phyloP scores from a whole-genome alignment of 2,888 invertebrate genomes.

The Ferrisia virgata region DNA sequence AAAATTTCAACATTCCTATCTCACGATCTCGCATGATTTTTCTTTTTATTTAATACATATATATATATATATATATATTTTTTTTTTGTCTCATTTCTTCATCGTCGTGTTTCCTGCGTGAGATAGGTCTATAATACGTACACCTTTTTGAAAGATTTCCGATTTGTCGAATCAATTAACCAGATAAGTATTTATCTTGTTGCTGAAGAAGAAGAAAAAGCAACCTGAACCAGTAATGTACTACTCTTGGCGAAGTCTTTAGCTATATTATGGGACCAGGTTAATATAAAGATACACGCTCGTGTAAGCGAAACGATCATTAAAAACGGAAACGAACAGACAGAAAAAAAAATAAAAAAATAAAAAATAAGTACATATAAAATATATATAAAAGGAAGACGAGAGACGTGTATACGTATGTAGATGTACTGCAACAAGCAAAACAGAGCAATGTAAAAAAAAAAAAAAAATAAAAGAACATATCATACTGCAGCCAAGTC shows the following conservation, averaged over 20 bases:
- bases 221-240: not conserved
- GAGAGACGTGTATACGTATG: too few relatives aligned
- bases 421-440: too few relatives aligned
- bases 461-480: too few relatives aligned
- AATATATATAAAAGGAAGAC: too few relatives aligned
- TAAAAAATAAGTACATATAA: too few relatives aligned
- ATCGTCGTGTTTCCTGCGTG: not conserved
- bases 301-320: not conserved
- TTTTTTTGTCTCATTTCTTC: too few relatives aligned
- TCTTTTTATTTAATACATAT: too few relatives aligned
- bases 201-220: too few relatives aligned
- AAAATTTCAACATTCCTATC: not conserved
- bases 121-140: too few relatives aligned
- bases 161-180: not conserved
- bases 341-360: too few relatives aligned
- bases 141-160: not conserved
- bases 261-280: not conserved
- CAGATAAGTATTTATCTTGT: not conserved
- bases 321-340: not conserved
- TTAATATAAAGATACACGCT: not conserved
- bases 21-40: not conserved
- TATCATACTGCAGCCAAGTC: not conserved
- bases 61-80: too few relatives aligned
- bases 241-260: not conserved
- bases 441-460: not conserved